phyloP scores from a whole-genome alignment of 37 sponge, comb jelly and placozoan species.

The Diacarnus erythraeanus region DNA sequence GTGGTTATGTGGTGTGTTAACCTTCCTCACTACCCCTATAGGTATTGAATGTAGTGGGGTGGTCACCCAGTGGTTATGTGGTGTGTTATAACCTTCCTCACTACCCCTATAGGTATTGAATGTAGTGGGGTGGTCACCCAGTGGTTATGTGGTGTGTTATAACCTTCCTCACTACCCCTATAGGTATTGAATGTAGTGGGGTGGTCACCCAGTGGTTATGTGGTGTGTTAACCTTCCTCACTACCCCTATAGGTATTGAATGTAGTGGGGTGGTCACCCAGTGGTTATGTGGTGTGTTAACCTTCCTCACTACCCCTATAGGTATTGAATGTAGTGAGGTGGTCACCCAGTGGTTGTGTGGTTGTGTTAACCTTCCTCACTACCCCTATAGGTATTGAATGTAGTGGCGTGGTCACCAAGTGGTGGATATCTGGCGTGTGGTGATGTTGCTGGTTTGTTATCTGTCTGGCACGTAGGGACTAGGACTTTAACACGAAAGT shows the following conservation, averaged over 20 bases:
- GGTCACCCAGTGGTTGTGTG: not conserved
- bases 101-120: slow-evolving; percentile 61
- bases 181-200: slow-evolving; percentile 52
- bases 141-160: no score
- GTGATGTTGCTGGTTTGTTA: slow-evolving; percentile 48
- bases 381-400: slow-evolving; percentile 58
- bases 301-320: not conserved
- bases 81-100: no score
- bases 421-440: slow-evolving; percentile 52
- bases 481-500: not conserved
- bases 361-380: no score
- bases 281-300: not conserved
- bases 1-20: not conserved
- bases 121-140: slow-evolving; percentile 59
- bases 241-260: not conserved
- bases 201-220: slow-evolving; percentile 70
- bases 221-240: not conserved
- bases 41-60: not conserved
- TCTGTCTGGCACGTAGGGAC: slow-evolving; percentile 28
- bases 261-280: not conserved
- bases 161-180: not conserved
- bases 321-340: not conserved
- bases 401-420: slow-evolving; percentile 62
- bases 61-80: not conserved
- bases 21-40: not conserved